These are phyloP conservation scores for Drosophila sp. DNA, from an alignment of 1,140 invertebrate species.

Conservation along the genomic window DNA sequence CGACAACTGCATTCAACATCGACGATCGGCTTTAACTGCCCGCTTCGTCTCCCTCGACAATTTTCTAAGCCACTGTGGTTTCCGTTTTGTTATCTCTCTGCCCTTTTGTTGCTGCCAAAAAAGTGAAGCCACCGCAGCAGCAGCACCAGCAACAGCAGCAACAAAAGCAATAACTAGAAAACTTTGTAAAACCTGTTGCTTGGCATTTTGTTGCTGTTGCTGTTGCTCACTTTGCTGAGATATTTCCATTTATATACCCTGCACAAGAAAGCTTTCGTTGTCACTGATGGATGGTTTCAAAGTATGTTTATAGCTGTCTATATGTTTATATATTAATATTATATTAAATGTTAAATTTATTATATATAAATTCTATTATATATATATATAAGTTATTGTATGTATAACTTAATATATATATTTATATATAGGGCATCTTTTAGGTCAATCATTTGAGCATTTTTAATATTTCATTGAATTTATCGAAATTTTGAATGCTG, in stretches of 20 bases:
- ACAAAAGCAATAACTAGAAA: slow-evolving; percentile 20
- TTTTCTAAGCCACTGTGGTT: slow-evolving; percentile 34
- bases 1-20: slow-evolving; percentile 20
- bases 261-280: neutral
- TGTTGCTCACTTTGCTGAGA: slow-evolving; percentile 10
- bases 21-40: neutral
- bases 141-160: too few relatives aligned
- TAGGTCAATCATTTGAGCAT: neutral
- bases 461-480: slow-evolving; percentile 35
- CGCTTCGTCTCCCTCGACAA: neutral
- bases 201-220: slow-evolving; percentile 35
- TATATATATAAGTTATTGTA: too few relatives aligned
- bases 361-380: too few relatives aligned
- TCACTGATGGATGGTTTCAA: neutral
- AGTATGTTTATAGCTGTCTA: too few relatives aligned
- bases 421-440: neutral
- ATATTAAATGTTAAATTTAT: neutral
- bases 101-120: slow-evolving; percentile 41
- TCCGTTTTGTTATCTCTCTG: slow-evolving; percentile 35
- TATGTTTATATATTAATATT: too few relatives aligned
- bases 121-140: slow-evolving; percentile 34
- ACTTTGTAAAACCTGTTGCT: slow-evolving; percentile 41
- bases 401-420: too few relatives aligned
- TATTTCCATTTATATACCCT: slow-evolving; percentile 37
- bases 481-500: slow-evolving; percentile 55